Conservation (phyloP, 2,797 vertebrate genomes). For the Myotis myotis region DNA sequence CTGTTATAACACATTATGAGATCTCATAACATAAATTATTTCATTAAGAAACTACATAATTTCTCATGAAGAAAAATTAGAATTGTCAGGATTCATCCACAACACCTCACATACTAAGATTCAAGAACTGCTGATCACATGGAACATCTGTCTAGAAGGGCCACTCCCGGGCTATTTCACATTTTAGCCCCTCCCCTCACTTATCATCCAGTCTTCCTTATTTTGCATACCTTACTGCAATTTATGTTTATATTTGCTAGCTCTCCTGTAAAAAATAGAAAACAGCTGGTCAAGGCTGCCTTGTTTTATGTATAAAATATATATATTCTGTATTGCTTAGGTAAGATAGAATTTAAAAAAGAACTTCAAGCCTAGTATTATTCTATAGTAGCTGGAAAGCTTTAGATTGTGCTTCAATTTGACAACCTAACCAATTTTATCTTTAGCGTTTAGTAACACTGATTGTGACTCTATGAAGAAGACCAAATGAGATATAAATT, state of each 20-base stretch:
- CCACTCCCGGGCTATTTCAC: not conserved
- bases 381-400: conserved; percentile 11
- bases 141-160: not conserved
- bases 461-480: not conserved
- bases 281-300: not conserved
- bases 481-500: not conserved
- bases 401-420: not conserved
- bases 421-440: conserved; percentile 35
- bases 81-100: not conserved
- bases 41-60: not conserved
- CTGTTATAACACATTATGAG: not conserved
- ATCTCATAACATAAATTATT: not conserved
- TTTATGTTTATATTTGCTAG: conserved; percentile 33
- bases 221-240: conserved; percentile 33
- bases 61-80: not conserved
- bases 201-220: not conserved
- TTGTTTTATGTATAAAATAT: conserved; percentile 1
- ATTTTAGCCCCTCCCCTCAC: not conserved
- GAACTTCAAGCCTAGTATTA: conserved; percentile 32
- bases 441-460: conserved; percentile 7
- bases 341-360: conserved; percentile 41
- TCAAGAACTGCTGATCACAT: not conserved
- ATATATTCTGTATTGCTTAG: conserved; percentile 19
- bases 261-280: not conserved
- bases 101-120: not conserved